Evolutionary conservation across 2,113 vertebrate species (phyloP).

Genomic region (Megaleporinus macrocephalus): DNA sequence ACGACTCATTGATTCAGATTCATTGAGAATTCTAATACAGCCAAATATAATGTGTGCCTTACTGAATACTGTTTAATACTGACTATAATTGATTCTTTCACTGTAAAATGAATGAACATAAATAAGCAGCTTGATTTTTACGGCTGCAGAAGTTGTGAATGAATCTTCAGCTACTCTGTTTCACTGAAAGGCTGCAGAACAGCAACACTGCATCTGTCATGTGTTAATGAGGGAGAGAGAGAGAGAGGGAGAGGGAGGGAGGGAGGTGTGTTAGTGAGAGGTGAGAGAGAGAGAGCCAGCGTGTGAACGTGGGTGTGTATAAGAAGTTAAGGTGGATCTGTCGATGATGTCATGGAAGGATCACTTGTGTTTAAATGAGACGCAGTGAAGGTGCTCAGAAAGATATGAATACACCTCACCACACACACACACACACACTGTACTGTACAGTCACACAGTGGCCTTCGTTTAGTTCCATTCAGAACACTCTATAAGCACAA

Average conservation of each 20-base stretch:
- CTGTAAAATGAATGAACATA: too few relatives aligned
- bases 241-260: not conserved
- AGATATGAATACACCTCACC: constrained; percentile 9
- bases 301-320: constrained; percentile 30
- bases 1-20: too few relatives aligned
- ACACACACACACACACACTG: too few relatives aligned
- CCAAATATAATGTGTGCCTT: too few relatives aligned
- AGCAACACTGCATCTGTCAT: not conserved
- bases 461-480: too few relatives aligned
- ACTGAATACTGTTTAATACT: too few relatives aligned
- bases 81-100: too few relatives aligned
- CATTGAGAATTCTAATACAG: too few relatives aligned
- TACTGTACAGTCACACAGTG: too few relatives aligned
- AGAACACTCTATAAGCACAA: too few relatives aligned
- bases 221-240: not conserved
- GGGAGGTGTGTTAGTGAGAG: constrained; percentile 3
- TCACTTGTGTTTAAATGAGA: constrained; percentile 25
- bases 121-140: too few relatives aligned
- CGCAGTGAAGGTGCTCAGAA: not conserved
- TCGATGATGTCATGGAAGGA: constrained; percentile 5
- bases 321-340: not conserved
- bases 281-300: constrained; percentile 1
- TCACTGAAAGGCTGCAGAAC: not conserved
- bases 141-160: not conserved
- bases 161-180: not conserved